Percentiles rank a stretch among this genome's conserved stretches.
phyloP scores from a whole-genome alignment of 2,113 vertebrate species.

The Anhinga anhinga region DNA sequence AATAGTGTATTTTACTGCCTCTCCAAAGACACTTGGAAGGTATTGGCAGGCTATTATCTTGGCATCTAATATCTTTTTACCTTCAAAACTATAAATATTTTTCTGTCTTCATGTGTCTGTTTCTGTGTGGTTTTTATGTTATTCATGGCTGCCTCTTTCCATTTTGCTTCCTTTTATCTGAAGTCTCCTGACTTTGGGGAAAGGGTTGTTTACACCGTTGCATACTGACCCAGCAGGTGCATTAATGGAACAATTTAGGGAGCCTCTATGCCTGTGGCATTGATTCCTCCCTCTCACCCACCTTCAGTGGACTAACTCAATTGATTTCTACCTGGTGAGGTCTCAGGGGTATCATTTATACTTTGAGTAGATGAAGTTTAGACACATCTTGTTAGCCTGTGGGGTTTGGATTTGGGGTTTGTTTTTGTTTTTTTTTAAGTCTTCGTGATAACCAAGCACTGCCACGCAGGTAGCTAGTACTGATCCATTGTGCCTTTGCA shows the following conservation, averaged over 20 bases:
- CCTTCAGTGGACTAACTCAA: not conserved
- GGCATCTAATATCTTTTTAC: not conserved
- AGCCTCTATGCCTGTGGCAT: not conserved
- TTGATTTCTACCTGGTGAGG: not conserved
- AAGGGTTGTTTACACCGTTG: not conserved
- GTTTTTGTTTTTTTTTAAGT: not conserved
- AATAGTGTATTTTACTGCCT: not conserved
- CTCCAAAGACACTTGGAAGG: not conserved
- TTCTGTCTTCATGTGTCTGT: not conserved
- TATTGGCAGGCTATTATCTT: slow-evolving; percentile 7
- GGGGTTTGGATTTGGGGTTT: not conserved
- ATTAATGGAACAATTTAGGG: not conserved
- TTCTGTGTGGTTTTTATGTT: not conserved
- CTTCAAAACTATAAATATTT: not conserved
- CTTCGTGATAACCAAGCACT: not conserved
- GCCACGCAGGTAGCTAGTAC: not conserved
- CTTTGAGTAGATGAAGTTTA: not conserved
- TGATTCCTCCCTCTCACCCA: not conserved
- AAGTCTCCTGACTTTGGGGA: not conserved
- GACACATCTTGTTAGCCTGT: not conserved
- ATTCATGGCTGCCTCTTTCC: not conserved
- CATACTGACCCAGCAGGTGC: not conserved
- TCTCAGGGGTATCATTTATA: not conserved
- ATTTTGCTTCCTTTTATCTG: not conserved
- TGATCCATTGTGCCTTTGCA: not conserved